A percentile compares a stretch with the other conserved stretches of the same genome.
phyloP scores from a whole-genome alignment of 2,797 vertebrate species.

The Gambusia yucatana region DNA sequence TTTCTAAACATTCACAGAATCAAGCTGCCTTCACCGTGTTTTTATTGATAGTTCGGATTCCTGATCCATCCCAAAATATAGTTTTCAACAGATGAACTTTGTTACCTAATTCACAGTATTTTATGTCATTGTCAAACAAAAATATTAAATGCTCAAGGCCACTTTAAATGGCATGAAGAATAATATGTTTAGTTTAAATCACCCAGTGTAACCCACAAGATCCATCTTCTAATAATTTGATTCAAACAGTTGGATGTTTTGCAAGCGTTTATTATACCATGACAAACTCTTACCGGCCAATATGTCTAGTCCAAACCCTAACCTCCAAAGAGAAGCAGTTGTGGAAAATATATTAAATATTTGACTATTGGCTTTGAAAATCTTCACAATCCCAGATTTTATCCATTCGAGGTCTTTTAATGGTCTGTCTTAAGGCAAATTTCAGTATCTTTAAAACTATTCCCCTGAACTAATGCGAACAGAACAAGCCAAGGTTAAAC shows the following conservation, averaged over 20 bases:
- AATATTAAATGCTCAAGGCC: neutral
- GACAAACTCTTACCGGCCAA: conserved; percentile 12
- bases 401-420: conserved; percentile 46
- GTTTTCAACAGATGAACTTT: neutral
- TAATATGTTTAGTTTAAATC: neutral
- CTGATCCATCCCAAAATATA: neutral
- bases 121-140: neutral
- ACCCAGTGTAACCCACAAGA: neutral
- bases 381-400: conserved; percentile 38
- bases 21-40: neutral
- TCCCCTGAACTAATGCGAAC: conserved; percentile 52
- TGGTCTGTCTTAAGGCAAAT: conserved; percentile 52
- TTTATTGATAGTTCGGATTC: neutral
- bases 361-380: conserved; percentile 11
- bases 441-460: conserved; percentile 41
- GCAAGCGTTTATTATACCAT: neutral
- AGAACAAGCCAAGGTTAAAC: conserved; percentile 38
- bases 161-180: neutral
- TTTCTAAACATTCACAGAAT: neutral
- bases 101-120: neutral
- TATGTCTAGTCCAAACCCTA: conserved; percentile 42
- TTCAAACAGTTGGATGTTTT: neutral
- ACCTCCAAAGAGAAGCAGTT: conserved; percentile 54
- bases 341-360: conserved; percentile 5
- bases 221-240: neutral